These are phyloP conservation scores for Sclerurus mexicanus DNA, from an alignment of 2,113 vertebrate genomes.

Conservation along the genomic window DNA sequence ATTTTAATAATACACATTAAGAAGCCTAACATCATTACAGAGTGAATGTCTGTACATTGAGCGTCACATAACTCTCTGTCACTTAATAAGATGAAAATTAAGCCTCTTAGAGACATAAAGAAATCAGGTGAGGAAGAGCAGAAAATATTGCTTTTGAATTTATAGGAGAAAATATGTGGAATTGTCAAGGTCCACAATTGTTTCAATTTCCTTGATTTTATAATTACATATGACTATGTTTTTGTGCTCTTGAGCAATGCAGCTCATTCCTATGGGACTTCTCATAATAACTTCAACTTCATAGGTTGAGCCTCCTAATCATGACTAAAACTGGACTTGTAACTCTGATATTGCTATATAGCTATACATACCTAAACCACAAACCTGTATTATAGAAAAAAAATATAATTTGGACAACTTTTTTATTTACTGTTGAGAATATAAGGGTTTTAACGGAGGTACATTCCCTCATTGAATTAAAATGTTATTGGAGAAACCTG, in stretches of 20 bases:
- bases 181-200: not conserved
- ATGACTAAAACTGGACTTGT: not conserved
- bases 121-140: not conserved
- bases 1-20: not conserved
- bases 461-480: not conserved
- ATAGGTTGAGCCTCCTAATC: not conserved
- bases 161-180: not conserved
- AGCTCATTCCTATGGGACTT: not conserved
- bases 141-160: not conserved
- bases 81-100: conserved; percentile 28
- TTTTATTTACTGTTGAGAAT: not conserved
- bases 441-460: not conserved
- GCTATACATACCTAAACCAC: not conserved
- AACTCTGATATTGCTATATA: not conserved
- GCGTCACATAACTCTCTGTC: not conserved
- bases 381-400: not conserved
- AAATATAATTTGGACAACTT: not conserved
- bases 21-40: not conserved
- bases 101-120: not conserved
- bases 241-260: not conserved
- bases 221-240: not conserved
- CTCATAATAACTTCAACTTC: not conserved
- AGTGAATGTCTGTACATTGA: not conserved
- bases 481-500: not conserved
- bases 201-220: not conserved